Conservation (phyloP, 1,140 invertebrate species). For the Solenopsis invicta region DNA sequence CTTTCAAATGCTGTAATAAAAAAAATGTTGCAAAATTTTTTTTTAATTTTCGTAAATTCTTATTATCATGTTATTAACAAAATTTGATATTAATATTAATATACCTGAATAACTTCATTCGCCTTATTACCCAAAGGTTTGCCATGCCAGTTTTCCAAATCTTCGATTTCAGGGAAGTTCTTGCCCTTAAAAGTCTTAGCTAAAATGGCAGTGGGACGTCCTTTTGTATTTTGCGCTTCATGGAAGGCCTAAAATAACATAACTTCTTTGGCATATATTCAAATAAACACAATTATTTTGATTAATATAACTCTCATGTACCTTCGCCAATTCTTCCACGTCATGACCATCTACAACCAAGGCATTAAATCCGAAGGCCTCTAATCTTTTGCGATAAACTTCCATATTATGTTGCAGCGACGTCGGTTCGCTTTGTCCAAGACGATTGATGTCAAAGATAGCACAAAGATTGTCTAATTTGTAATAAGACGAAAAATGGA, state of each 20-base stretch:
- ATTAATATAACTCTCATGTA: conserved; percentile 79
- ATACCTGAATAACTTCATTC: conserved; percentile 91
- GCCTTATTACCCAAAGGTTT: conserved; percentile 96
- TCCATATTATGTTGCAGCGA: conserved; percentile 97
- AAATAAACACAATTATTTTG: neutral
- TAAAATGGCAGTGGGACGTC: conserved; percentile 96
- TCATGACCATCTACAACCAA: conserved; percentile 99
- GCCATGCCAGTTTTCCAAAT: conserved; percentile 98
- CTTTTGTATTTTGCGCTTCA: conserved; percentile 92
- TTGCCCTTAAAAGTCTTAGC: conserved; percentile 99
- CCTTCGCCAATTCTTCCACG: conserved; percentile 95
- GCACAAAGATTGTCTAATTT: conserved; percentile 98
- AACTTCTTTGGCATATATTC: conserved; percentile 6
- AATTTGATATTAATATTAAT: neutral
- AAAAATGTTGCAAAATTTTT: too few species aligned
- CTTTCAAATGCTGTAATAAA: conserved; percentile 89
- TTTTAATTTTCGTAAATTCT: too few species aligned
- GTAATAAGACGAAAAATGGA: conserved; percentile 97
- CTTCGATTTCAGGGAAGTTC: conserved; percentile 95
- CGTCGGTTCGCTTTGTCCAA: conserved; percentile 98
- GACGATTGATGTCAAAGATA: conserved; percentile 98
- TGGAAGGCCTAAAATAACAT: conserved; percentile 90
- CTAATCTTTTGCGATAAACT: conserved; percentile 94
- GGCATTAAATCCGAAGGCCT: conserved; percentile 97
- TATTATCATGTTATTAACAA: conserved; percentile 26